Conservation (phyloP, 1,140 invertebrate species). For the Halesus radiatus region DNA sequence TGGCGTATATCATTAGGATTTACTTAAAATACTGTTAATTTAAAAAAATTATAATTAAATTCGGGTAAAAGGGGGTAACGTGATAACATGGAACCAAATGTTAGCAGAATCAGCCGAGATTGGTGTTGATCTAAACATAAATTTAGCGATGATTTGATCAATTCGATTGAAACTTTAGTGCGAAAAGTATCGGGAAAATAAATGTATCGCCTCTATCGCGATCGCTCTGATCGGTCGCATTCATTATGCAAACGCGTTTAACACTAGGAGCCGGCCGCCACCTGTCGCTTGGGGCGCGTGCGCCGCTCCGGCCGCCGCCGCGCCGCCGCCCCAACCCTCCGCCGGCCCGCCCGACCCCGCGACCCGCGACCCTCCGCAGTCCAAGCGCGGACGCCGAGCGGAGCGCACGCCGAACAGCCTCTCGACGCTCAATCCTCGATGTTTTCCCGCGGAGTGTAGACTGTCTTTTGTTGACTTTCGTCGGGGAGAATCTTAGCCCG, state of each 20-base stretch:
- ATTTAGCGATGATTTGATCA: too few relatives aligned
- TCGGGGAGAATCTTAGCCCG: slow-evolving; percentile 12
- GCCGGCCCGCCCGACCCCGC: slow-evolving; percentile 33
- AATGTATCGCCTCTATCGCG: slow-evolving; percentile 1
- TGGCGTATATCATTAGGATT: too few relatives aligned
- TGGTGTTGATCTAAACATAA: too few relatives aligned
- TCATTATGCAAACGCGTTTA: slow-evolving; percentile 45
- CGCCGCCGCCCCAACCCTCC: not conserved
- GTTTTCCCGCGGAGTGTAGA: slow-evolving; percentile 8
- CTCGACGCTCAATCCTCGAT: not conserved
- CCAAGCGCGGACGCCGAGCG: slow-evolving; percentile 30
- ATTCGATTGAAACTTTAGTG: not conserved
- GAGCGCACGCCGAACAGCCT: slow-evolving; percentile 25
- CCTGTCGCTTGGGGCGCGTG: slow-evolving; percentile 55
- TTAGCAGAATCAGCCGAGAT: too few relatives aligned
- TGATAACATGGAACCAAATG: too few relatives aligned
- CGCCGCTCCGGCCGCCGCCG: slow-evolving; percentile 36
- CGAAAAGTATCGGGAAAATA: slow-evolving; percentile 13
- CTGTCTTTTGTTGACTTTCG: slow-evolving; percentile 40
- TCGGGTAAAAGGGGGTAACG: too few relatives aligned
- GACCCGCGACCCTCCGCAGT: slow-evolving; percentile 28
- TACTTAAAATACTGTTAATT: too few relatives aligned
- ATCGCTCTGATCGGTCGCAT: slow-evolving; percentile 26
- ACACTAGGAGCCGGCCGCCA: slow-evolving; percentile 34
- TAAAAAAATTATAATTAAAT: too few relatives aligned